Base-by-base conservation (phyloP, 2,888 invertebrate species). In the Hesperia comma region DNA sequence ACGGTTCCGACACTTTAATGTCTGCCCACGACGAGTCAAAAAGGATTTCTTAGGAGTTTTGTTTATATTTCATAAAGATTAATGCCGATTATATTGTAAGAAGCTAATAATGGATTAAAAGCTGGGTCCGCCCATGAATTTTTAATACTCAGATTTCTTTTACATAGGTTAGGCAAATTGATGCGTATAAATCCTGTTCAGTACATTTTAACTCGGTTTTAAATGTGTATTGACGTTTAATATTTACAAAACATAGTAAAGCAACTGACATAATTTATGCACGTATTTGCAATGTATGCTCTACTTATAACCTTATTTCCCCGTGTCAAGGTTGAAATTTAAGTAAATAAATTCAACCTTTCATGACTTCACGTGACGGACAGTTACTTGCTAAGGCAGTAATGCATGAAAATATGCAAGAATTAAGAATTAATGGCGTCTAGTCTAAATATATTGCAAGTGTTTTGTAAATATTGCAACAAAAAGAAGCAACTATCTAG, bases 391-490 rank as follows among this genome's bases (percentile, higher is more conserved):
- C 69, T 57, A 69, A 69, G 57, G 69, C 71, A 70, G 69, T 68
- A 71, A 73, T 73, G 69, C 69, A 72, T 73, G 70, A 70, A 56
- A 61, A 46, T 67, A 61, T 55, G 67, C 67, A 67, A 61, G 55
- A 67, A 55, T 61, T 61, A 64, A 43, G 41, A 58, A 60, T 66
- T 66, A 60, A 66, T 66, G 60, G 66, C 32, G 43, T 66, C 60
- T 57, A 60, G 60, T 60, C 54, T 53, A 60, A 60, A 66, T 66
- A 66, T 54, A 60, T 60, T 66, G 33, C 64, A 3, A 46, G 60
- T 60, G 66, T 66, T 66, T 66, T 60, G 66, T 60, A 66, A 66
- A 66, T 60, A 66, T 66, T 66, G 66, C 66, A 54, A 14, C 43
- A 60, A 41, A 53, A 58, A 43, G 32, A 57, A 53, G 32, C 15